Percentiles rank a stretch among this genome's conserved stretches.
phyloP scores from a whole-genome alignment of 1,140 invertebrate genomes.

The Proales similis region DNA sequence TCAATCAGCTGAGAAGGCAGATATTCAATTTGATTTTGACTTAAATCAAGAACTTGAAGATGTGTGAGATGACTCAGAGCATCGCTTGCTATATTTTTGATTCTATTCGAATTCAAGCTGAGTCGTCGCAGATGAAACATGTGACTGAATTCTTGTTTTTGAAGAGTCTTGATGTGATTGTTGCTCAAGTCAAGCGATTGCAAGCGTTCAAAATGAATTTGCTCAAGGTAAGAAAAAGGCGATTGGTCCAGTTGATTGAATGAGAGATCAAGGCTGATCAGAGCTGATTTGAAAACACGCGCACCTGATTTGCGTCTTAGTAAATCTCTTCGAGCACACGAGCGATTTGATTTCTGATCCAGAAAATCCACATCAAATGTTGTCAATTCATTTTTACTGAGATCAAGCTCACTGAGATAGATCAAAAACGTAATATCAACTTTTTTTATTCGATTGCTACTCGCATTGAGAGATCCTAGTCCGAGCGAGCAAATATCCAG shows the following conservation, averaged over 20 bases:
- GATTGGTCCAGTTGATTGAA: background rate
- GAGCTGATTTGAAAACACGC: background rate
- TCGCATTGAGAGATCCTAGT: background rate
- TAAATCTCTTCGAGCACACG: background rate
- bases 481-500: constrained; percentile 14
- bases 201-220: background rate
- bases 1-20: constrained; percentile 1
- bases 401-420: constrained; percentile 6
- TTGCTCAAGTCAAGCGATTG: background rate
- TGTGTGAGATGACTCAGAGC: background rate
- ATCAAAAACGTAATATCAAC: constrained; percentile 19
- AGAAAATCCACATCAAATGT: constrained; percentile 27
- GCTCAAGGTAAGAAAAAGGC: constrained; percentile 6
- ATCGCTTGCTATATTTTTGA: background rate
- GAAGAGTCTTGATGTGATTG: background rate
- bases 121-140: background rate
- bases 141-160: constrained; percentile 9
- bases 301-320: too few relatives aligned
- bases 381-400: constrained; percentile 19
- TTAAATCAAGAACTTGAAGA: constrained; percentile 4
- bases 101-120: constrained; percentile 11
- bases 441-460: constrained; percentile 3
- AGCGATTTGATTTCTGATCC: background rate
- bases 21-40: background rate
- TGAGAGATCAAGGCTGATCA: constrained; percentile 8